These are phyloP conservation scores for Pedionomus torquatus DNA, from an alignment of 2,113 vertebrate genomes.

Conservation along the genomic window DNA sequence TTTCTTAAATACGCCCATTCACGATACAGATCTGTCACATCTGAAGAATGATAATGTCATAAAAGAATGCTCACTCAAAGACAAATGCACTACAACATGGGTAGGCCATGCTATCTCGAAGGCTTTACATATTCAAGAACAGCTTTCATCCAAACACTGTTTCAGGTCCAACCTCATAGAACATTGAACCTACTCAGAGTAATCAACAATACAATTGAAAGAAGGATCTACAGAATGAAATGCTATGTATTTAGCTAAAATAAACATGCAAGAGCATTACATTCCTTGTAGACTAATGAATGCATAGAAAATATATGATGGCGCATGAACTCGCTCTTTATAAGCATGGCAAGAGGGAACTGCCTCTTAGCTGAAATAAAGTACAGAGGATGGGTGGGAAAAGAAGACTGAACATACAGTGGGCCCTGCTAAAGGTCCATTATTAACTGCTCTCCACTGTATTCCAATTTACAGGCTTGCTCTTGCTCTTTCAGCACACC, in stretches of 20 bases:
- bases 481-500: slow-evolving; percentile 37
- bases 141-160: neutral
- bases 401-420: neutral
- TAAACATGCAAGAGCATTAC: neutral
- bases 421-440: neutral
- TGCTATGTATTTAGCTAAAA: neutral
- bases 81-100: neutral
- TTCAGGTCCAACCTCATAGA: neutral
- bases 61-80: neutral
- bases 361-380: neutral
- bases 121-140: neutral
- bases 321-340: neutral
- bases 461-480: slow-evolving; percentile 1
- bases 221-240: neutral
- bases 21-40: neutral
- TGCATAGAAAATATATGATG: neutral
- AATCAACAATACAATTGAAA: neutral
- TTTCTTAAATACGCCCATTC: neutral
- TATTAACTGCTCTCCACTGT: neutral
- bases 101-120: too few species aligned
- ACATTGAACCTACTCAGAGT: neutral
- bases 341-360: neutral
- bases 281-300: neutral
- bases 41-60: neutral
- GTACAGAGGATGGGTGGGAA: neutral